Conservation (phyloP, 2,797 vertebrate genomes). For the Melanotaenia trifasciata region DNA sequence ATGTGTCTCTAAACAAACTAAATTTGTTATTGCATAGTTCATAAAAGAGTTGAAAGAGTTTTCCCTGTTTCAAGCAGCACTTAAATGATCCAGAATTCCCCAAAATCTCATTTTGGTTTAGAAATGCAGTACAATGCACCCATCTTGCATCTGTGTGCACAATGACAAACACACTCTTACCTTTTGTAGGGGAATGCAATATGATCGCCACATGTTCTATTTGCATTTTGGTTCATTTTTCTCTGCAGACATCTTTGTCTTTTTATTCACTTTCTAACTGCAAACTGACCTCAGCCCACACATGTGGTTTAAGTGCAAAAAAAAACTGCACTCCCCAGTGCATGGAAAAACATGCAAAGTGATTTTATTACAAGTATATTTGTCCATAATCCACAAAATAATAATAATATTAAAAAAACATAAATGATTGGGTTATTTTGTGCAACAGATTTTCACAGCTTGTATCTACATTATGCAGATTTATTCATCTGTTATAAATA, state of each 20-base stretch:
- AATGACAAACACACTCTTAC: too few species aligned
- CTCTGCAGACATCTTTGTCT: not conserved
- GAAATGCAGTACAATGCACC: too few species aligned
- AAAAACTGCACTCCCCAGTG: not conserved
- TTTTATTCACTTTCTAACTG: not conserved
- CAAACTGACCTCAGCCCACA: not conserved
- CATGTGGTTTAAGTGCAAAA: not conserved
- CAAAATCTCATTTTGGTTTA: not conserved
- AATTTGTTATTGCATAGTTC: not conserved
- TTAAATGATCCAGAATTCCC: not conserved
- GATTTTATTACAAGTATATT: not conserved
- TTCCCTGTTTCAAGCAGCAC: not conserved
- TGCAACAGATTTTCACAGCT: not conserved
- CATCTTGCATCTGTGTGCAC: not conserved
- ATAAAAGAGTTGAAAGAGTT: not conserved
- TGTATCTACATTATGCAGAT: not conserved
- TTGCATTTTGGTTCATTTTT: not conserved
- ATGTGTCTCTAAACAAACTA: constrained; percentile 1
- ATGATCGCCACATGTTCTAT: not conserved
- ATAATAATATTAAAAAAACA: not conserved
- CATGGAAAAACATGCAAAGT: not conserved
- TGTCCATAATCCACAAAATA: not conserved
- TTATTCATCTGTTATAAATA: constrained; percentile 1
- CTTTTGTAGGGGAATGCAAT: not conserved
- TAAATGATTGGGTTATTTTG: not conserved